Conservation (phyloP, 1,140 invertebrate genomes). For the Capitella teleta region DNA sequence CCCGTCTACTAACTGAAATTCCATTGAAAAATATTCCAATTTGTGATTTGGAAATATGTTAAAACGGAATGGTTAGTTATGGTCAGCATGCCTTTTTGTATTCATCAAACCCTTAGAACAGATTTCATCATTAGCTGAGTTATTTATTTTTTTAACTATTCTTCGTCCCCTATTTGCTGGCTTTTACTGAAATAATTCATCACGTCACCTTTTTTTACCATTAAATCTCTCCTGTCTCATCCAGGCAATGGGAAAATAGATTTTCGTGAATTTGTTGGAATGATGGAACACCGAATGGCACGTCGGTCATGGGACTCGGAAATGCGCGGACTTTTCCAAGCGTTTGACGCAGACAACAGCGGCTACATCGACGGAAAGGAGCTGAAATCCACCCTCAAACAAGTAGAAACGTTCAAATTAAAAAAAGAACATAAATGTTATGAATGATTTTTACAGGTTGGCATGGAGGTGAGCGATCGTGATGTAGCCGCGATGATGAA, state of each 20-base stretch:
- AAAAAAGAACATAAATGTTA: too few species aligned
- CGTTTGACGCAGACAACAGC: conserved; percentile 15
- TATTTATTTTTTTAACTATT: too few species aligned
- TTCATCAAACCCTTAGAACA: too few species aligned
- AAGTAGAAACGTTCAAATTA: too few species aligned
- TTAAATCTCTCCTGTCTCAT: neutral
- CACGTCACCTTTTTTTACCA: neutral
- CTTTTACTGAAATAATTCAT: too few species aligned
- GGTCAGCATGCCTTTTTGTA: too few species aligned
- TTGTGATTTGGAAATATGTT: too few species aligned
- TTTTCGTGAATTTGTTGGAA: conserved; percentile 2
- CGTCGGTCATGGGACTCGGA: conserved; percentile 4
- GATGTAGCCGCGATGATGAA: conserved; percentile 16
- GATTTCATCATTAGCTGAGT: too few species aligned
- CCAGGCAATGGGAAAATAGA: conserved; percentile 6
- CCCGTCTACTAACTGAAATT: too few species aligned
- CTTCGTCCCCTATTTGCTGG: too few species aligned
- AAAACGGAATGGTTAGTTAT: too few species aligned
- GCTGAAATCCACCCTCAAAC: conserved; percentile 13
- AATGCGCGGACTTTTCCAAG: conserved; percentile 10
- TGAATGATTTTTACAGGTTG: conserved; percentile 15
- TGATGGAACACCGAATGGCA: neutral
- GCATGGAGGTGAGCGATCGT: conserved; percentile 11
- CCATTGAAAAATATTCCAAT: too few species aligned
- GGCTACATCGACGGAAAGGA: conserved; percentile 16